phyloP scores from a whole-genome alignment of 2,888 invertebrate species.

The Sphaeridia pumilis region DNA sequence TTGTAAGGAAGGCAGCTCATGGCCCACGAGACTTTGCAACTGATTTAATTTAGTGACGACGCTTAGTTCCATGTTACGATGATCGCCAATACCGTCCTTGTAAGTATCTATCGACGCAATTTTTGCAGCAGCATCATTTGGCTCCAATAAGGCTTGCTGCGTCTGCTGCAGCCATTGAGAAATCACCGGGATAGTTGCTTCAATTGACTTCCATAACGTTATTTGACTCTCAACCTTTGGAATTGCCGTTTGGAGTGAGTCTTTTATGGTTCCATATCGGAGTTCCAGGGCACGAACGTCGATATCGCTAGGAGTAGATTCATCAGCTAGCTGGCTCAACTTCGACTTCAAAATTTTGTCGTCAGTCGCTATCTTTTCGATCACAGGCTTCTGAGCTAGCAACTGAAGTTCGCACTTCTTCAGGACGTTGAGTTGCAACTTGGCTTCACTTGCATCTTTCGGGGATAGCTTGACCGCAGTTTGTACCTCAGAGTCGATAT shows the following conservation, averaged over 20 bases:
- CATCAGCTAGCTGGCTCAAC: constrained; percentile 54
- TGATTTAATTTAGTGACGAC: constrained; percentile 69
- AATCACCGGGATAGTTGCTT: constrained; percentile 70
- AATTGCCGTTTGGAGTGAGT: constrained; percentile 57
- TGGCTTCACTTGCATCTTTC: constrained; percentile 2
- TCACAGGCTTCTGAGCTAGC: constrained; percentile 58
- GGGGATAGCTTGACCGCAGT: not conserved
- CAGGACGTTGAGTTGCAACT: constrained; percentile 41
- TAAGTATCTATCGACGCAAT: constrained; percentile 70
- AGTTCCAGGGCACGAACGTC: constrained; percentile 37
- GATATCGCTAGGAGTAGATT: constrained; percentile 42
- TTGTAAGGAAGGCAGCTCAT: constrained; percentile 56
- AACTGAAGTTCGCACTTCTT: constrained; percentile 63
- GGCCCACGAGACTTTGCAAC: constrained; percentile 63
- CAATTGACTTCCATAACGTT: constrained; percentile 86
- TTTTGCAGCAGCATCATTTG: constrained; percentile 66
- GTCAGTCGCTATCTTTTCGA: constrained; percentile 68
- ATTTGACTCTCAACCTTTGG: constrained; percentile 76
- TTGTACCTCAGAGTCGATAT: constrained; percentile 1
- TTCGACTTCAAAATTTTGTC: constrained; percentile 59
- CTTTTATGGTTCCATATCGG: constrained; percentile 39
- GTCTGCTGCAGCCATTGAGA: constrained; percentile 73
- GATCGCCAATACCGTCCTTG: constrained; percentile 69
- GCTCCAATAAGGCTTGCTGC: constrained; percentile 60
- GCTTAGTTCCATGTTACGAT: constrained; percentile 61